phyloP scores from a whole-genome alignment of 2,797 vertebrate species.

The Coluber constrictor region DNA sequence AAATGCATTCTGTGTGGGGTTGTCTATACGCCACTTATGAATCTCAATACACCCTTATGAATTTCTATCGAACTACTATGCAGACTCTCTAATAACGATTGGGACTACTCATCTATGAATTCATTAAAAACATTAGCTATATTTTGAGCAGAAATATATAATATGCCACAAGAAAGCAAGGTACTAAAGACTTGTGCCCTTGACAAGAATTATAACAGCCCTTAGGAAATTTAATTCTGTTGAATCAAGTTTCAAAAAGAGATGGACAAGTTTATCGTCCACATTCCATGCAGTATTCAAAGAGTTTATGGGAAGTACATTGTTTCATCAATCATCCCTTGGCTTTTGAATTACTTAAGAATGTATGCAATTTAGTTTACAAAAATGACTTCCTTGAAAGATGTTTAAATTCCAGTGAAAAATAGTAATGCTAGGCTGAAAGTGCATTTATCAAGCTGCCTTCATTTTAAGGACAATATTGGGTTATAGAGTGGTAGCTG shows the following conservation, averaged over 20 bases:
- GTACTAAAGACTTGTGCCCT: neutral
- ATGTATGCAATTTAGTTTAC: neutral
- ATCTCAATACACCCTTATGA: conserved; percentile 23
- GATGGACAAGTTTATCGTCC: neutral
- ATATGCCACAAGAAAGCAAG: neutral
- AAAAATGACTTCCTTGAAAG: neutral
- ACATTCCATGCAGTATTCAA: neutral
- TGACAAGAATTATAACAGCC: neutral
- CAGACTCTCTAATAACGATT: conserved; percentile 25
- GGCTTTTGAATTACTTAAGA: neutral
- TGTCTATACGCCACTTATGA: conserved; percentile 25
- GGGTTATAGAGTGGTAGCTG: neutral
- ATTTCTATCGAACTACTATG: conserved; percentile 45
- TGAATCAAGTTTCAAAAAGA: neutral
- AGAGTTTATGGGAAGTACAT: neutral
- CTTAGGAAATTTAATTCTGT: neutral
- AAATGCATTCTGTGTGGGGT: neutral
- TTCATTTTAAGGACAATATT: neutral
- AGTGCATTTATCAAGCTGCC: conserved; percentile 1
- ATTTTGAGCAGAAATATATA: neutral
- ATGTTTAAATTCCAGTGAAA: neutral
- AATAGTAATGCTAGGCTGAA: neutral
- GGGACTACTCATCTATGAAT: neutral
- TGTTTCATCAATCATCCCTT: neutral
- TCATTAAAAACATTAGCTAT: neutral